Evolutionary conservation across 2,888 invertebrate species (phyloP), one percentile per base, ranked within the genome.

Genomic region (Oscheius sp.): DNA sequence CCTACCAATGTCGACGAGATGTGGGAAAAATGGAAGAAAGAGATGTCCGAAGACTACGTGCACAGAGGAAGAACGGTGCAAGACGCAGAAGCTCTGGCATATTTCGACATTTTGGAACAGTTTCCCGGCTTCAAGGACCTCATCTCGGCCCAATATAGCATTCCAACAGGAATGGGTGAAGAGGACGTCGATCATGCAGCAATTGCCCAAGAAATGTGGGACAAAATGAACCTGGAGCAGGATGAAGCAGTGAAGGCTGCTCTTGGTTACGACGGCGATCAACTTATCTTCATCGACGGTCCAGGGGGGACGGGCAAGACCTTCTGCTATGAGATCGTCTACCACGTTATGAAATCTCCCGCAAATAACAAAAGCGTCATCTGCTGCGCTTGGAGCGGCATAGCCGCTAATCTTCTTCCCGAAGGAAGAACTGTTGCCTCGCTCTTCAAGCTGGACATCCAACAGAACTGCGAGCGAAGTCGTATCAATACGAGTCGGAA

Each of bases 281-380:
- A 43, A 21, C 35, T 69, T 13, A 16, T 73, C 18, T 74, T 63
- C 25, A 29, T 76, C 5, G 73, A 68, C 27, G 76, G 74, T 16
- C 68, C 73, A 9, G 76, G 74, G 18, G 76, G 76, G n/a, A 61
- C 71, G 1, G 73, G 74, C 1, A 74, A 76, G 23, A 76, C 74
- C 0, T 76, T 71, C 53, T 46, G 41, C 13, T 76, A 76, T 49
- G 56, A 70, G 21, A 29, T 53, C 1, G 41, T 75, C 16, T 73
- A 73, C 46, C 41, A 71, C 29, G 1, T n/a, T 1, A 66, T 76
- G 21, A 41, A 29, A 3, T n/a, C n/a, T n/a, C n/a, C n/a, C n/a
- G 46, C 1, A 1, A 7, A 27, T 9, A 43, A 43, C 27, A 53
- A 52, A 18, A 63, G 69, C 21, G 53, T 77, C 7, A 29, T 72